Conservation (phyloP, 2,113 vertebrate species). For the Anthoscopus minutus region DNA sequence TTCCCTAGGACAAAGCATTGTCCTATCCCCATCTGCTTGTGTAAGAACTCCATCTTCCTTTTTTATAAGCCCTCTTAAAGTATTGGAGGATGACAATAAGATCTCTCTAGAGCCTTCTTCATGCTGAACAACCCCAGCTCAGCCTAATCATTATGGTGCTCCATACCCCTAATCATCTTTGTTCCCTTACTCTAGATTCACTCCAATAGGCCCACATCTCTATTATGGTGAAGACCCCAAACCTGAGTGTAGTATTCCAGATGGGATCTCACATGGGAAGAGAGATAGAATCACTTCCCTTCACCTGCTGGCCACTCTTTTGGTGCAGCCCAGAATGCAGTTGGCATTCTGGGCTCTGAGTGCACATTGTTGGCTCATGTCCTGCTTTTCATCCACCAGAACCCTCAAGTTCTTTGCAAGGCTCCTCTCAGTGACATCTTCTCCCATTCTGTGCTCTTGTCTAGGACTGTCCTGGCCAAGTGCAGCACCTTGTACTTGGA, state of each 20-base stretch:
- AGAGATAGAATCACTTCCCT: neutral
- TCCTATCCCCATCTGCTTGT: neutral
- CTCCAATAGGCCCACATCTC: neutral
- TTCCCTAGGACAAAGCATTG: accelerated
- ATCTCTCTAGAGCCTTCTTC: neutral
- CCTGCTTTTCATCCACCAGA: neutral
- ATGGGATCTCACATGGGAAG: neutral
- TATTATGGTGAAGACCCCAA: neutral
- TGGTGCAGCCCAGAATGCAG: neutral
- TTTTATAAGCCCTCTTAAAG: neutral
- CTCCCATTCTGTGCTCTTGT: neutral
- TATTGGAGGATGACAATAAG: neutral
- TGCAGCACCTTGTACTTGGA: neutral
- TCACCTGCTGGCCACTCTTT: neutral
- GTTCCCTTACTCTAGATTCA: accelerated
- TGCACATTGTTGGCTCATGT: neutral
- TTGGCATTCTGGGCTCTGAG: neutral
- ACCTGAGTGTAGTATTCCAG: neutral
- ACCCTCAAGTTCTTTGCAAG: neutral
- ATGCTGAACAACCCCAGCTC: neutral
- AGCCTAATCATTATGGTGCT: neutral
- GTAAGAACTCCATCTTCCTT: neutral
- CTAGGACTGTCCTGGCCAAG: too few species aligned
- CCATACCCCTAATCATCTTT: neutral
- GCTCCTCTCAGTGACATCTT: neutral